Conservation (phyloP, 2,113 vertebrate species). For the Hippoglossus stenolepis region DNA sequence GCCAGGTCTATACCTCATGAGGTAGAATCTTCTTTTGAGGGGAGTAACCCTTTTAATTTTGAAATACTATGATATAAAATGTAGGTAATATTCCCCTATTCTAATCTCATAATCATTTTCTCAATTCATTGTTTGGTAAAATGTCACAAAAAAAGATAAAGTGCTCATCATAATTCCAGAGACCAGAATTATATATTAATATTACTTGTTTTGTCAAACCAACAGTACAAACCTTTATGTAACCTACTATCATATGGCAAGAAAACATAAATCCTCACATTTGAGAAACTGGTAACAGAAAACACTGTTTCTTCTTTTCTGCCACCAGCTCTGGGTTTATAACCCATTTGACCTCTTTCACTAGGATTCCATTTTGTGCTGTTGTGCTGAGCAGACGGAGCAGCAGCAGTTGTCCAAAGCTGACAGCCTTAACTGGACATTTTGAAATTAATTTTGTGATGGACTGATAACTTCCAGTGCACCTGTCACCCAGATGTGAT, state of each 20-base stretch:
- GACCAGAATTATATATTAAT: not conserved
- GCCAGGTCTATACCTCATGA: no score
- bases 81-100: not conserved
- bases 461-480: not conserved
- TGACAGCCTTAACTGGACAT: not conserved
- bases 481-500: not conserved
- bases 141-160: not conserved
- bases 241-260: not conserved
- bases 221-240: not conserved
- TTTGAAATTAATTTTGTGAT: not conserved
- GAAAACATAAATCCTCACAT: not conserved
- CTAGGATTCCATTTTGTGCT: slow-evolving; percentile 14
- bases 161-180: not conserved
- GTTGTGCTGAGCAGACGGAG: not conserved
- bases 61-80: no score
- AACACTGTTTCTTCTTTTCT: not conserved
- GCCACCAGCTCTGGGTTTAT: not conserved
- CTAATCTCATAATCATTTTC: not conserved
- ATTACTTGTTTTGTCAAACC: not conserved
- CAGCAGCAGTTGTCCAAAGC: not conserved
- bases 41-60: no score
- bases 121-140: not conserved
- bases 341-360: slow-evolving; percentile 2
- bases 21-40: no score
- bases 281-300: not conserved